A percentile compares a stretch with the other conserved stretches of the same genome.
These are phyloP conservation scores for Pterobdella sp. DNA, from an alignment of 2,888 invertebrate genomes.

Conservation along the genomic window DNA sequence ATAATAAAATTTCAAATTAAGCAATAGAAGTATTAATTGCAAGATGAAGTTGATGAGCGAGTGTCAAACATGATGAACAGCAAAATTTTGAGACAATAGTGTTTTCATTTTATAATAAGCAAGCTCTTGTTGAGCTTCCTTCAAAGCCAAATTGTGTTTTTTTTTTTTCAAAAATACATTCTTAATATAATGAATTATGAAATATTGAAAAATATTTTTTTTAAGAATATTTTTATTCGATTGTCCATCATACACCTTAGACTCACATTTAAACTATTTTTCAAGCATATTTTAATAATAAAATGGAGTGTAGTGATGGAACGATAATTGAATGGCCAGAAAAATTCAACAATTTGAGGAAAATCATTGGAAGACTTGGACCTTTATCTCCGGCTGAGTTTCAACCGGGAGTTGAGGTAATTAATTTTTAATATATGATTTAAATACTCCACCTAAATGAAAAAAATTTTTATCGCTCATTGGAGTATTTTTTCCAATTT, in stretches of 20 bases:
- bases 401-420: slow-evolving; percentile 68
- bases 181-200: too few relatives aligned
- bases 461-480: slow-evolving; percentile 15
- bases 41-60: too few relatives aligned
- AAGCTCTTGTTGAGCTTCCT: too few relatives aligned
- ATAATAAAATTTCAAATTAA: too few relatives aligned
- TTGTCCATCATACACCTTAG: not conserved
- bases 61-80: too few relatives aligned
- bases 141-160: too few relatives aligned
- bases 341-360: slow-evolving; percentile 73
- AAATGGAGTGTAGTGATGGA: not conserved
- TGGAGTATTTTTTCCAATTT: not conserved
- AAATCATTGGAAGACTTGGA: slow-evolving; percentile 78
- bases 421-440: not conserved
- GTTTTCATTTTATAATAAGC: too few relatives aligned
- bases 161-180: too few relatives aligned
- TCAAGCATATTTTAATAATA: not conserved
- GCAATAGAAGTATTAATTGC: too few relatives aligned
- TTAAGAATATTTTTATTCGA: too few relatives aligned
- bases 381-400: slow-evolving; percentile 89
- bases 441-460: not conserved
- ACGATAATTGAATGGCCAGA: slow-evolving; percentile 39
- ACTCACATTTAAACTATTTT: not conserved
- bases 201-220: too few relatives aligned
- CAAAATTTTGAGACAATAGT: too few relatives aligned